phyloP scores from a whole-genome alignment of 2,888 invertebrate genomes.

The Rhamphomyia laevipes region DNA sequence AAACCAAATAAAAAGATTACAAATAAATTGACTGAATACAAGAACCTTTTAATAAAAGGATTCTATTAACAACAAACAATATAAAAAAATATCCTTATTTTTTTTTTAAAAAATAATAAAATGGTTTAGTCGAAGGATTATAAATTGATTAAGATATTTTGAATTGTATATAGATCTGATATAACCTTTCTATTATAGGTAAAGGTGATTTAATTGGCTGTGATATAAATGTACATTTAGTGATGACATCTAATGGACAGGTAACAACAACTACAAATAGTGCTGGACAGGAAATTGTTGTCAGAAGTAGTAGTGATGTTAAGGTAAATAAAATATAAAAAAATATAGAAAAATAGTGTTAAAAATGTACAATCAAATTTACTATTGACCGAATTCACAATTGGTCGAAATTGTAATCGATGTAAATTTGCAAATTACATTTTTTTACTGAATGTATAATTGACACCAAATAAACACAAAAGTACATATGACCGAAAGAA shows the following conservation, averaged over 20 bases:
- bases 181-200: slow-evolving; percentile 44
- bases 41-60: too few relatives aligned
- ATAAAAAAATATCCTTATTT: not conserved
- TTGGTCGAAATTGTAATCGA: too few relatives aligned
- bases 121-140: slow-evolving; percentile 1
- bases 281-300: slow-evolving; percentile 56
- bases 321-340: slow-evolving; percentile 42
- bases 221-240: slow-evolving; percentile 74
- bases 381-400: too few relatives aligned
- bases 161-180: not conserved
- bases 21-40: too few relatives aligned
- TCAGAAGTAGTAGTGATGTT: slow-evolving; percentile 90
- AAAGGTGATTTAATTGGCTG: slow-evolving; percentile 93
- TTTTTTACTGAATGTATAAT: too few relatives aligned
- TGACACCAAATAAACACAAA: too few relatives aligned
- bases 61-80: too few relatives aligned
- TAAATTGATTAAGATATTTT: slow-evolving; percentile 8
- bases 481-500: too few relatives aligned
- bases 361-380: too few relatives aligned
- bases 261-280: slow-evolving; percentile 47
- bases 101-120: slow-evolving; percentile 1
- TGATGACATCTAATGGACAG: slow-evolving; percentile 50
- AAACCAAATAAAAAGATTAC: too few relatives aligned
- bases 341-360: too few relatives aligned
- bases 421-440: too few relatives aligned